Base-by-base conservation (phyloP, 2,797 vertebrate species). In the Apogon hyalosoma region DNA sequence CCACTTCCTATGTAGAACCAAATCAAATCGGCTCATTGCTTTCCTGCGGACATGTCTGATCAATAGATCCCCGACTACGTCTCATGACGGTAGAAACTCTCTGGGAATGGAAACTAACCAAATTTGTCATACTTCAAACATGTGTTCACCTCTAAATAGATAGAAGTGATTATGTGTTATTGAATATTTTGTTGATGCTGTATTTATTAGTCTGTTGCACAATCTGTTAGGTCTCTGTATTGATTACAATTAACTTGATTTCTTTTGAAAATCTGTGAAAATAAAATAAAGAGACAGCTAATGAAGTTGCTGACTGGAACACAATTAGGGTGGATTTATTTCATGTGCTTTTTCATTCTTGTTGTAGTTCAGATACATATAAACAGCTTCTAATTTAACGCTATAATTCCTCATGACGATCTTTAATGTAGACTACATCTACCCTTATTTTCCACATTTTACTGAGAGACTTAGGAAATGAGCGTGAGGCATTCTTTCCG, bases 21-120 rank as follows among this genome's bases (percentile, higher is more conserved):
- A 91, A 93, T 94, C 84, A 88, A 87, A 93, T 79, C 69, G 28
- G 77, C 84, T 89, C 74, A 67, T 77, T 84, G 83, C 70, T 75
- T 90, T 80, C 77, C 83, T 80, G 78, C 40, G 69, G 76, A 87
- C 53, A 53, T 66, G 80, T 80, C 63, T 56, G 88, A 94, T 93
- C 91, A 73, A 92, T 90, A 87, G 60, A 82, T 64, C 50, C 63
- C 67, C 60, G 33, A 83, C 79, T 76, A 59, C 64, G 78, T 77
- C 87, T 86, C 78, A 70, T 75, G 68, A 63, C 62, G 72, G 33
- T 75, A 51, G 82, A 77, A 75, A 24, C 58, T 46, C 63, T 58
- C 61, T 76, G 58, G 49, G 62, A 52, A 86, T 84, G 84, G 83
- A 91, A 88, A 88, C 65, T 6, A 40, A 73, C 79, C 63, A 47